Conservation (phyloP, 2,797 vertebrate genomes). For the Hemitrygon akajei region DNA sequence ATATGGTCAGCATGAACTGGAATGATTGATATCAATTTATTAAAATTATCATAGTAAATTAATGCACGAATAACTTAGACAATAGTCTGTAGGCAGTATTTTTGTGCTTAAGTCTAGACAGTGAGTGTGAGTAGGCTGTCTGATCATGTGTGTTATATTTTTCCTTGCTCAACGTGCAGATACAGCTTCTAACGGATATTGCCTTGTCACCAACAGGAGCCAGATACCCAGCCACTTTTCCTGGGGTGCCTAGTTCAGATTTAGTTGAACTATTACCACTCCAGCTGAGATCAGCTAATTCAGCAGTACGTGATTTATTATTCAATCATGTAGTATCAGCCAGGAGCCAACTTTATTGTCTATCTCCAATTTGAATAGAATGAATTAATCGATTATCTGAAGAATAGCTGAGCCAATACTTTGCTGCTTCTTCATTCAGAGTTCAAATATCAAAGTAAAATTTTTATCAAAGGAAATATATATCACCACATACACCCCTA, state of each 20-base stretch:
- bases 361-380: too few relatives aligned
- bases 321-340: too few relatives aligned
- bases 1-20: too few relatives aligned
- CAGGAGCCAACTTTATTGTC: too few relatives aligned
- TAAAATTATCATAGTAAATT: too few relatives aligned
- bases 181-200: background rate
- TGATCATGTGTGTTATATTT: background rate
- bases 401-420: too few relatives aligned
- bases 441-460: too few relatives aligned
- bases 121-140: background rate
- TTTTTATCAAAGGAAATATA: too few relatives aligned
- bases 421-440: too few relatives aligned
- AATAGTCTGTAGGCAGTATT: background rate
- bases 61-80: background rate
- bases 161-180: background rate
- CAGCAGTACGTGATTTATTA: background rate
- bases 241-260: background rate
- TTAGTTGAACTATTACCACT: background rate
- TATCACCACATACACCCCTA: too few relatives aligned
- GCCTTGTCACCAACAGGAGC: background rate
- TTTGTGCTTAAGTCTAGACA: background rate
- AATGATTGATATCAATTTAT: too few relatives aligned
- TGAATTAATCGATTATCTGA: too few relatives aligned
- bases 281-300: background rate
- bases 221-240: background rate